Conservation (phyloP, 2,888 invertebrate species). For the Enchytraeus crypticus region DNA sequence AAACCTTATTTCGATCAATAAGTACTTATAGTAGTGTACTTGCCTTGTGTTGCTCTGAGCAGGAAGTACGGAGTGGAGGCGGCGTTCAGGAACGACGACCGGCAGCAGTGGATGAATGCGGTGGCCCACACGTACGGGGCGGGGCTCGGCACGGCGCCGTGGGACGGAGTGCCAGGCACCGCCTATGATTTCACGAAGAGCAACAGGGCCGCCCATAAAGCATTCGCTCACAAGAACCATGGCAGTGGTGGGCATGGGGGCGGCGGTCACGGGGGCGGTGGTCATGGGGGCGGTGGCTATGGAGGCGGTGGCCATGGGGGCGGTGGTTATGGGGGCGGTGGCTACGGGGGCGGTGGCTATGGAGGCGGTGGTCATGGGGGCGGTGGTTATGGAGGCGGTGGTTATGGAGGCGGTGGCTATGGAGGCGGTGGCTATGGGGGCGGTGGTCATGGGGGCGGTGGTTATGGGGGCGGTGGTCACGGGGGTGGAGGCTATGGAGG, state of each 20-base stretch:
- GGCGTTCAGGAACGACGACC: slow-evolving; percentile 9
- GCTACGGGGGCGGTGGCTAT: background rate
- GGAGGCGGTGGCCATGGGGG: slow-evolving; percentile 6
- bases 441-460: no score
- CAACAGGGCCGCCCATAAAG: background rate
- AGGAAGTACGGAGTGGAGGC: background rate
- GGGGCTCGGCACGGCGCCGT: slow-evolving; percentile 11
- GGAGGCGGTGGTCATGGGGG: no score
- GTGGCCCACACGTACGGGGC: slow-evolving; percentile 1
- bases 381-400: no score
- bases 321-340: background rate
- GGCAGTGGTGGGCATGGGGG: slow-evolving; percentile 3
- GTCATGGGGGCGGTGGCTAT: slow-evolving; percentile 1
- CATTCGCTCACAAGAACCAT: background rate
- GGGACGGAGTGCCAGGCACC: slow-evolving; percentile 15
- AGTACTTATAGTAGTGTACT: no score
- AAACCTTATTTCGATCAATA: no score
- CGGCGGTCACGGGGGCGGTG: background rate
- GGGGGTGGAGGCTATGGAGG: background rate
- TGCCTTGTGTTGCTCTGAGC: no score
- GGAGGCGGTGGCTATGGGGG: no score
- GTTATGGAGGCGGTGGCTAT: no score
- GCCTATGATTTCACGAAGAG: background rate
- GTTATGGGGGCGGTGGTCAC: no score
- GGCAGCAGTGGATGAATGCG: slow-evolving; percentile 10